Base-by-base conservation (phyloP, 2,113 vertebrate genomes). In the Alligator sinensis region DNA sequence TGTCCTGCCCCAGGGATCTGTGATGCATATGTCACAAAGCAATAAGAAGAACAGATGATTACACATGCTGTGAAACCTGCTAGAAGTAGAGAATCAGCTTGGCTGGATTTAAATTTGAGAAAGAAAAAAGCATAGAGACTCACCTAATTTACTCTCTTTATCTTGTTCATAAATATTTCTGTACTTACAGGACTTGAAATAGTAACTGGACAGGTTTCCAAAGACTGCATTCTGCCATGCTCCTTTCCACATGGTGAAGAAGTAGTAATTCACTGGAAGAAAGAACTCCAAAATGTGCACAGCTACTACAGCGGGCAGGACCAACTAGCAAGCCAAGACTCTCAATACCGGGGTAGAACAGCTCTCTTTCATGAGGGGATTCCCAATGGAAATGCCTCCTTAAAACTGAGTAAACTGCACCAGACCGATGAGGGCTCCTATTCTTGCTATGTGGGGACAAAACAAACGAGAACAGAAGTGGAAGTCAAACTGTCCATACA, bases 261-360 rank as follows among this genome's bases (percentile, higher is more conserved):
- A 1, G 66, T 78, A 5, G 72, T 98, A 21, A 97, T 99, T 94
- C 96, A 98, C 91, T 99, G 98, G 98, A 96, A 11, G 1, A 82
- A 98, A 92, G 97, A 96, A 13, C 85, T 95, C 61, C 77, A 25
- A 78, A 24, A 1, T 2, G 97, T 97, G 25, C 98, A 98, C 87
- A 93, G 96, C 8, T 99, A 94, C 92, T 98, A 96, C 74, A 0
- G 85, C 3, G 8, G 58, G 4, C 0, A 0, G 0, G 97, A 99
- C 91, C 97, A 98, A 5, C 27, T 98, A 3, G 0, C 0, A 2
- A 1, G 0, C 0, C 98, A 98, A 93, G 5, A 94, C 7, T 0
- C 1, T 1, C 9, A 2, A 22, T 98, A 97, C 89, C 95, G 14
- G 30, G 34, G 19, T 60, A 97, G 98, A 72, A 98, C 98, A 0